Conservation (phyloP, 2,113 vertebrate genomes). For the Boleophthalmus pectinirostris region DNA sequence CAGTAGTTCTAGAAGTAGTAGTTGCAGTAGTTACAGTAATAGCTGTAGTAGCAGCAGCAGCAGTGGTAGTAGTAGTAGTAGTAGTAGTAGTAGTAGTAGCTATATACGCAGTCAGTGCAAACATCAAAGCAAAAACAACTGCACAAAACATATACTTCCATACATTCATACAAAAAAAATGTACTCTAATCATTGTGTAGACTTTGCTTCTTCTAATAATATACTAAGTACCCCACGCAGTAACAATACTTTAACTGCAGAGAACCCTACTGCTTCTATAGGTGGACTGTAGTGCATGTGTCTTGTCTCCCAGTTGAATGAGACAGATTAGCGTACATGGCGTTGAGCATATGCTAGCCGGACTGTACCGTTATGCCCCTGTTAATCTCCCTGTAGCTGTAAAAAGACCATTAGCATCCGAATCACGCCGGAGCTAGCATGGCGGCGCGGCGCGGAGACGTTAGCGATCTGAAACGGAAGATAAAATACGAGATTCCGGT, state of each 20-base stretch:
- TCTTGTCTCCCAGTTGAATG: slow-evolving; percentile 66
- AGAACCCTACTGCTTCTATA: slow-evolving; percentile 30
- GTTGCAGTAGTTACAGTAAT: too few species aligned
- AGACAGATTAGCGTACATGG: slow-evolving; percentile 67
- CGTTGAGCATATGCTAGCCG: slow-evolving; percentile 54
- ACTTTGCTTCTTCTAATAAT: neutral
- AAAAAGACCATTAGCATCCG: slow-evolving; percentile 73
- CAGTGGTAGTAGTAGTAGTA: too few species aligned
- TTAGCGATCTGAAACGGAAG: slow-evolving; percentile 36
- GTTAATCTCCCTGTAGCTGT: slow-evolving; percentile 66
- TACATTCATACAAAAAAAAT: too few species aligned
- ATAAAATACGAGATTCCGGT: slow-evolving; percentile 19
- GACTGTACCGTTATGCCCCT: slow-evolving; percentile 64
- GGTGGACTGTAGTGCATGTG: slow-evolving; percentile 66
- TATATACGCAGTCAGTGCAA: too few species aligned
- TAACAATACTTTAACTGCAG: neutral
- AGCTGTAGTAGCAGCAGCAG: too few species aligned
- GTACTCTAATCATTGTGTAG: neutral
- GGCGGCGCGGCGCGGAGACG: slow-evolving; percentile 30
- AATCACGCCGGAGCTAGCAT: slow-evolving; percentile 58
- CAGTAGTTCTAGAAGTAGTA: too few species aligned
- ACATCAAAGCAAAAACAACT: neutral
- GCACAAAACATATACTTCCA: too few species aligned
- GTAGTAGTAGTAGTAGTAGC: too few species aligned
- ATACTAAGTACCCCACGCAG: slow-evolving; percentile 2